A percentile compares a stretch with the other conserved stretches of the same genome.
phyloP scores from a whole-genome alignment of 2,113 vertebrate species.

The Pelobates fuscus region DNA sequence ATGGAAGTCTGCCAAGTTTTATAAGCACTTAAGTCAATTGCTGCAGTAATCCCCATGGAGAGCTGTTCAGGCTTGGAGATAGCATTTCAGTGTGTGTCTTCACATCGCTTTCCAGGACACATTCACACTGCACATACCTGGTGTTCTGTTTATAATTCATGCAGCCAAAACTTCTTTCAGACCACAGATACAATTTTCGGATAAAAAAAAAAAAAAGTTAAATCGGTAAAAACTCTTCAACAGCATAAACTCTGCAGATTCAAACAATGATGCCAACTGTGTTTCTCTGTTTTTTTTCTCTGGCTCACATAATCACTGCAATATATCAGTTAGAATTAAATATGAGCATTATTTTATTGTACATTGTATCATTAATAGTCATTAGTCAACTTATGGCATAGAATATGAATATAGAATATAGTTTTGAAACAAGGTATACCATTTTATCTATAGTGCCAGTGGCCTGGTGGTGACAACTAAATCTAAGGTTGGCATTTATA shows the following conservation, averaged over 20 bases:
- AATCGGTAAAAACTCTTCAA: constrained; percentile 25
- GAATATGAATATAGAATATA: too few relatives aligned
- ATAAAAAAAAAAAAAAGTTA: constrained; percentile 32
- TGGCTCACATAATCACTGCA: too few relatives aligned
- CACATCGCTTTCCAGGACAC: constrained; percentile 24
- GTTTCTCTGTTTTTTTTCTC: too few relatives aligned
- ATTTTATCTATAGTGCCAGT: too few relatives aligned
- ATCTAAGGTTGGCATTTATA: too few relatives aligned
- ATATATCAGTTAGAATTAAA: too few relatives aligned
- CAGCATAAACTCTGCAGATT: neutral
- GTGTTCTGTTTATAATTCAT: constrained; percentile 41
- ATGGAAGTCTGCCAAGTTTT: constrained; percentile 41
- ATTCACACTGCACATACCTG: constrained; percentile 41
- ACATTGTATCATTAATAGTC: too few relatives aligned
- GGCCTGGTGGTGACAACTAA: too few relatives aligned
- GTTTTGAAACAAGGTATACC: too few relatives aligned
- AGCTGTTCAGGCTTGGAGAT: constrained; percentile 25
- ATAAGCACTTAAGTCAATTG: constrained; percentile 47
- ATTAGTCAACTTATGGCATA: too few relatives aligned
- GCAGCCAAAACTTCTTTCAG: constrained; percentile 30
- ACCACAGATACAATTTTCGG: constrained; percentile 35
- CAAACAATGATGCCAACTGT: neutral
- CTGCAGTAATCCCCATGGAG: constrained; percentile 40
- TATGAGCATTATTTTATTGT: too few relatives aligned
- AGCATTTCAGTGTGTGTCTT: constrained; percentile 35